Conservation (phyloP, 2,113 vertebrate species). For the Xiphophorus couchianus region DNA sequence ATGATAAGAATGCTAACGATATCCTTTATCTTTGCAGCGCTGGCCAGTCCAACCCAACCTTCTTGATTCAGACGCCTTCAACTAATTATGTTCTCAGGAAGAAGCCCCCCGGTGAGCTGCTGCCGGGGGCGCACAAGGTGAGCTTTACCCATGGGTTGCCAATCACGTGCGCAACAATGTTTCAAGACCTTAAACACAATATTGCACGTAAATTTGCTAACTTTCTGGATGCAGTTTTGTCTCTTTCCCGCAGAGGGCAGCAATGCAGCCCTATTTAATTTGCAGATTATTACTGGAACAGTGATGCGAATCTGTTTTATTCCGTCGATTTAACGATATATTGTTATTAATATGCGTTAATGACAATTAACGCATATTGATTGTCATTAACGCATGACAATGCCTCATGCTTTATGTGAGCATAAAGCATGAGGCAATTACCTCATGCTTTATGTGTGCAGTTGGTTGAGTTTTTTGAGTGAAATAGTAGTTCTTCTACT, state of each 20-base stretch:
- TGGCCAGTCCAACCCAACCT: slow-evolving; percentile 95
- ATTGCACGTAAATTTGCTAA: not conserved
- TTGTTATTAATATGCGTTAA: not conserved
- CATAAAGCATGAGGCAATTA: too few species aligned
- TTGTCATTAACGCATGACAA: too few species aligned
- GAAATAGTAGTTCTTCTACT: not conserved
- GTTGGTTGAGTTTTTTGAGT: not conserved
- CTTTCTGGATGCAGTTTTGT: not conserved
- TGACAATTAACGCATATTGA: too few species aligned
- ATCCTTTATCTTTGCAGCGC: slow-evolving; percentile 68
- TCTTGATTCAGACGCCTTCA: slow-evolving; percentile 84
- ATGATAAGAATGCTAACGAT: not conserved
- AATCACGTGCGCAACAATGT: not conserved
- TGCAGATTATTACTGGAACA: not conserved
- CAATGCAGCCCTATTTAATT: not conserved
- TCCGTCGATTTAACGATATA: not conserved
- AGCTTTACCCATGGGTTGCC: not conserved
- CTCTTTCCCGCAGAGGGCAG: slow-evolving; percentile 6
- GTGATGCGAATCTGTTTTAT: not conserved
- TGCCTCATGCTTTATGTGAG: not conserved
- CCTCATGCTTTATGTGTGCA: not conserved
- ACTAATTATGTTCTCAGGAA: slow-evolving; percentile 89
- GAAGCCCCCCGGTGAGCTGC: slow-evolving; percentile 88
- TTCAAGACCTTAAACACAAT: not conserved
- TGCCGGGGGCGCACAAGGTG: slow-evolving; percentile 90